A percentile compares a stretch with the other conserved stretches of the same genome.
Conservation (phyloP, 2,888 invertebrate genomes). For the Fissipunctia ypsillon region DNA sequence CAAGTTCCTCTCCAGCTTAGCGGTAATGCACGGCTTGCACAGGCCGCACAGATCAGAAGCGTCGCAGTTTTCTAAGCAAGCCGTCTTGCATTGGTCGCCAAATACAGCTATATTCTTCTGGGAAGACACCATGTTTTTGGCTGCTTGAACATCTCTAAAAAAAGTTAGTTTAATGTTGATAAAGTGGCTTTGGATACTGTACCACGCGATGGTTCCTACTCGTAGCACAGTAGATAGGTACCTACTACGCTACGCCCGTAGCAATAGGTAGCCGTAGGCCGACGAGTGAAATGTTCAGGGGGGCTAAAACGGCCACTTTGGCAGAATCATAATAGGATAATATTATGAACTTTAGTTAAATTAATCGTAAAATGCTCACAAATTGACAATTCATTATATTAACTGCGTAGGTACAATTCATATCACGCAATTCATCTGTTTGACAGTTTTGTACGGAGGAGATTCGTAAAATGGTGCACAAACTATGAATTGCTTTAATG, state of each 20-base stretch:
- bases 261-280: neutral
- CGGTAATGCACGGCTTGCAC: constrained; percentile 94
- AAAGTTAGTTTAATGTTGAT: neutral
- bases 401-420: no score
- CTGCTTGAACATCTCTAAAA: constrained; percentile 83
- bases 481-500: no score
- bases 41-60: constrained; percentile 91
- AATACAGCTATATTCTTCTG: constrained; percentile 95
- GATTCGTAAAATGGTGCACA: no score
- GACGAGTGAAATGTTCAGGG: neutral
- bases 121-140: constrained; percentile 92
- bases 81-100: constrained; percentile 91
- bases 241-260: constrained; percentile 12
- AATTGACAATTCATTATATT: no score
- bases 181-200: neutral
- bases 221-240: constrained; percentile 4
- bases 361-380: no score
- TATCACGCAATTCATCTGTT: no score
- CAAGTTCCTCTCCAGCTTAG: constrained; percentile 90
- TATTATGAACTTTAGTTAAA: no score
- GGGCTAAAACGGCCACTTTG: no score
- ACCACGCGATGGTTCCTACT: neutral
- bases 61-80: constrained; percentile 91
- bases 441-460: no score
- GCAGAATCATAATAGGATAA: no score